Conservation (phyloP, 2,113 vertebrate species). For the Balaenoptera acutorostrata region DNA sequence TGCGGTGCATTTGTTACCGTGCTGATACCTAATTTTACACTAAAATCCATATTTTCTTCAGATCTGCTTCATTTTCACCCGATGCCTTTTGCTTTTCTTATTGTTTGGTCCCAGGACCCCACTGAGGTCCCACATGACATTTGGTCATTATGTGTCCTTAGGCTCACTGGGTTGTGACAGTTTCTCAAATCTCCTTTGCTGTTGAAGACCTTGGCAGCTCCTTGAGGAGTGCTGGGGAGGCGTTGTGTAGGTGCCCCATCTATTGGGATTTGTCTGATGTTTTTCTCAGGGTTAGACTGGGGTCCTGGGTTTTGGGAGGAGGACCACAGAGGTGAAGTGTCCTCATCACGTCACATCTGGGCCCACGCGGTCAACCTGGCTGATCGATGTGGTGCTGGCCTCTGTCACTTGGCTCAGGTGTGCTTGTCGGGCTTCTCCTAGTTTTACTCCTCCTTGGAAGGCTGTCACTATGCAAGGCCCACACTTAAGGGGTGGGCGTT, state of each 20-base stretch:
- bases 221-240: background rate
- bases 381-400: accelerated
- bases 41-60: accelerated
- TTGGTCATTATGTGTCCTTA: accelerated
- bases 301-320: accelerated
- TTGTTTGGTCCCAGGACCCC: background rate
- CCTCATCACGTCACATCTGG: accelerated
- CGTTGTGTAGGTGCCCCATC: accelerated
- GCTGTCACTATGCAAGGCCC: background rate
- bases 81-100: accelerated
- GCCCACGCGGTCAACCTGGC: accelerated
- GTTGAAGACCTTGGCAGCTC: accelerated
- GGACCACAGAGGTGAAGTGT: accelerated
- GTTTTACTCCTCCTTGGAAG: accelerated
- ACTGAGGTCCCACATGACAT: accelerated
- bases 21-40: accelerated
- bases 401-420: background rate
- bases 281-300: background rate
- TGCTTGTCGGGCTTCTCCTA: accelerated
- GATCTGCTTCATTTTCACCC: background rate
- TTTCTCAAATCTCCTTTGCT: background rate
- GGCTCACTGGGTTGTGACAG: background rate
- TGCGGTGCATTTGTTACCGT: accelerated
- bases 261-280: accelerated
- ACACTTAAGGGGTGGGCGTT: background rate